Evolutionary conservation across 2,797 vertebrate genomes (phyloP), one percentile per base, ranked within the genome.

Genomic region (Ammospiza maritima): DNA sequence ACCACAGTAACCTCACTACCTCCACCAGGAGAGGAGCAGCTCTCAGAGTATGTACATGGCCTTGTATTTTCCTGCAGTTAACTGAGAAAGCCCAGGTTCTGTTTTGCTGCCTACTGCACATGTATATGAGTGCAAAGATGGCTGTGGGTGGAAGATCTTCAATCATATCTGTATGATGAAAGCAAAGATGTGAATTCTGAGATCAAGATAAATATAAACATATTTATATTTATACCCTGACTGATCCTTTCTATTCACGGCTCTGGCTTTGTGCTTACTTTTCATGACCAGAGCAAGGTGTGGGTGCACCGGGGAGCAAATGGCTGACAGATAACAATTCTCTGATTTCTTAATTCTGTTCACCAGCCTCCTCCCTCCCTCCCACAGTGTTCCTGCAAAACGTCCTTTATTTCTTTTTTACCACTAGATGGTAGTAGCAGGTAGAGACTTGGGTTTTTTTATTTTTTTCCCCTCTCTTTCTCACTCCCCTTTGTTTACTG

Each of bases 341-440:
- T 79, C 56, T 20, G 26, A 45, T 70, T 93, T 60, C 62, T 75
- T 72, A 50, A 25, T 32, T 58, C 19, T 48, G 7, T 26, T 75
- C 21, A 42, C 29, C 58, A 76, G 27, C 71, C 17, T 72, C 29
- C 62, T 21, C 26, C 36, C 62, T 60, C 61, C 67, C 67, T 60
- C 61, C 67, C 45, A 34, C 67, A 25, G 26, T 14, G 13, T 32
- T 82, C 53, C 60, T 34, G 29, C 44, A 48, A 69, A 51, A 10
- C 2, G 4, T 36, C 53, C 57, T 82, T 77, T 91, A 56, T 93
- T 85, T 93, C 93, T 67, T 38, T 92, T 91, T 85, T 88, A 74
- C 98, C 98, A 97, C 98, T 98, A 98, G 98, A 97, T 98, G 98
- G 97, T 96, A 97, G 98, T 93, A 97, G 94, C 92, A 97, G 96